Base-by-base conservation (phyloP, 1,140 invertebrate species). In the Aphelinus atriplicis region DNA sequence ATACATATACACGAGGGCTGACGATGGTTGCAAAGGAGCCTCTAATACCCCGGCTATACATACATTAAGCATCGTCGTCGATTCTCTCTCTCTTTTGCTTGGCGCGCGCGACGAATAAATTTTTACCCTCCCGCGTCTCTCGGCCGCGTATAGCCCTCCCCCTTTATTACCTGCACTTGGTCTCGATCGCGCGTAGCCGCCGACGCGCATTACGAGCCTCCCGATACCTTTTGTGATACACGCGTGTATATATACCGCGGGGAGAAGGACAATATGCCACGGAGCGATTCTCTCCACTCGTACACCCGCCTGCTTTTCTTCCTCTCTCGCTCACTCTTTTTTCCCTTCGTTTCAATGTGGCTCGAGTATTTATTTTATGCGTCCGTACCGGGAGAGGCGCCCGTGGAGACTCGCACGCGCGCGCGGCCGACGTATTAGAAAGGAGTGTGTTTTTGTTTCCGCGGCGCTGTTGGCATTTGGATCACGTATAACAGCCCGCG, bases 101-200 rank as follows among this genome's bases (percentile, higher is more conserved):
- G 26, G 26, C 26, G 26, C 26, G 45, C 10, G 7, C 9, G 61
- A 64, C 10, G 65, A 26, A 26, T 72, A 58, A 51, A 6, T 58
- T 71, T 65, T 65, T 26, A 57, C 43, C 26, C 2, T 9, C 47
- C 57, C 48, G 43, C 46, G 53, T 57, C 5, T n/a, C 6, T 9
- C 6, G 46, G 3, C 3, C 9, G n/a, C 7, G 26, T 26, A 26
- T 26, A 26, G 26, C 26, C 26, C 55, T 26, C 46, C 71, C 53
- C 71, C 48, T 72, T 72, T 72, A 72, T 72, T 72, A 72, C 71
- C 71, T 72, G 61, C 4, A 55, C n/a, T 55, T 53, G 48, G 68
- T 43, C 50, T 62, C 7, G 67, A 70, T 70, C 67, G 57, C 57
- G 43, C n/a, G 26, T 26, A 26, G 26, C 26, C 43, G 26, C 57